Percentiles rank a stretch among this genome's conserved stretches.
Evolutionary conservation across 1,140 invertebrate species (phyloP).

Genomic region (Nixonia krombeini): DNA sequence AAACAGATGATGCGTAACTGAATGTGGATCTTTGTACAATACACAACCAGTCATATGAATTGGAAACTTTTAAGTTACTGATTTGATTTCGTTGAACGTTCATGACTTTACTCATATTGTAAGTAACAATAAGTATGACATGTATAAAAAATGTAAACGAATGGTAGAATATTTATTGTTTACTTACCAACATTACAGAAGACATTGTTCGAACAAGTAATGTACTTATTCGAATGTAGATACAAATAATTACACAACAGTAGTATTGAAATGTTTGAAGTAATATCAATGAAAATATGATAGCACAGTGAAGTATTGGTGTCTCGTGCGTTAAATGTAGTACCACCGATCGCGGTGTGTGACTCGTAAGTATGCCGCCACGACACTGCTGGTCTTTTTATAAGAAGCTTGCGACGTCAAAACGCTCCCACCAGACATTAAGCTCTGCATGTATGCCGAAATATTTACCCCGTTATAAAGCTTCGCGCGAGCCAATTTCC

Average conservation of each 20-base stretch:
- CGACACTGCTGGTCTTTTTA: conserved; percentile 61
- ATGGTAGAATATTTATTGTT: conserved; percentile 4
- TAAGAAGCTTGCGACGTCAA: conserved; percentile 57
- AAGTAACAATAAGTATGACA: conserved; percentile 25
- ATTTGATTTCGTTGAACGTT: too few relatives aligned
- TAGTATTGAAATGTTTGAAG: conserved; percentile 33
- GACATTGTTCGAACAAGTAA: conserved; percentile 58
- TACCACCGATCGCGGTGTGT: conserved; percentile 33
- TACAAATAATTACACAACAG: conserved; percentile 1
- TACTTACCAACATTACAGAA: conserved; percentile 58
- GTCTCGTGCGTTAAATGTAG: conserved; percentile 21
- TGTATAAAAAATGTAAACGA: background rate
- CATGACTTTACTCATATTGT: too few relatives aligned
- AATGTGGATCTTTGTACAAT: too few relatives aligned
- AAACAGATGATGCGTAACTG: too few relatives aligned
- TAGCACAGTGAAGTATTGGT: conserved; percentile 13
- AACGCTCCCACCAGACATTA: conserved; percentile 45
- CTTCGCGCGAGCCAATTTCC: conserved; percentile 58
- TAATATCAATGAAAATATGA: conserved; percentile 23
- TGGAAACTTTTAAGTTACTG: too few relatives aligned
- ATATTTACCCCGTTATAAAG: conserved; percentile 53
- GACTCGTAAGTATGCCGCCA: conserved; percentile 56
- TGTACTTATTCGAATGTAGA: too few relatives aligned
- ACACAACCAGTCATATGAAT: too few relatives aligned
- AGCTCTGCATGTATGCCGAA: conserved; percentile 42